Percentiles rank a stretch among this genome's conserved stretches.
These are phyloP conservation scores for Chloropsis cyanopogon DNA, from an alignment of 2,113 vertebrate genomes.

Conservation along the genomic window DNA sequence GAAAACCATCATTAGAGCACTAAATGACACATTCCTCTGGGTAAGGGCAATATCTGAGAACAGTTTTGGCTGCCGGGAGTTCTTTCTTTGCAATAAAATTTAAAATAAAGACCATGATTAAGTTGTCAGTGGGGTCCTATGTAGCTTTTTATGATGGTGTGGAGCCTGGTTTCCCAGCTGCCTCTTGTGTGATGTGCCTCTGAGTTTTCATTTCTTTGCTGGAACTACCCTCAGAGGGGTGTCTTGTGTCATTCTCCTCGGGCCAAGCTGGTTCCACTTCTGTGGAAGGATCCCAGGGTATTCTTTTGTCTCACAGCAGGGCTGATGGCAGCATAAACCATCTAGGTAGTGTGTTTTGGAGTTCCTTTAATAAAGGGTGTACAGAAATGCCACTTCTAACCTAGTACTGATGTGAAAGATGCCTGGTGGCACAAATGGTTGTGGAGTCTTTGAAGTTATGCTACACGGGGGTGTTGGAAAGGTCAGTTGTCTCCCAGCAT, in stretches of 20 bases:
- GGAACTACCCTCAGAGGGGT: neutral
- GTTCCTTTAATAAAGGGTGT: neutral
- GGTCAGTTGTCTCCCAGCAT: neutral
- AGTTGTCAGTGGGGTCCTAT: neutral
- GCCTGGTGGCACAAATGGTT: neutral
- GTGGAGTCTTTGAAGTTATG: neutral
- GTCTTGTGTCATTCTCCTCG: neutral
- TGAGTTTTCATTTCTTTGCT: neutral
- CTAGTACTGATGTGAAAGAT: neutral
- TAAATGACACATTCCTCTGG: neutral
- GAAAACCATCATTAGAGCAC: neutral
- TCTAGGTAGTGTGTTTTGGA: neutral
- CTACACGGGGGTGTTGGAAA: neutral
- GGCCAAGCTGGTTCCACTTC: neutral
- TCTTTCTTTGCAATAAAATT: neutral
- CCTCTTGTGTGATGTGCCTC: neutral
- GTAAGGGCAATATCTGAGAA: neutral
- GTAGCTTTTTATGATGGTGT: neutral
- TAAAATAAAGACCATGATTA: neutral
- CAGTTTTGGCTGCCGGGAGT: neutral
- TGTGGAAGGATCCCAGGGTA: neutral
- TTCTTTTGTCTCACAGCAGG: neutral
- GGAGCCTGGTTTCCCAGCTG: neutral
- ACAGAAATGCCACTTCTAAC: neutral
- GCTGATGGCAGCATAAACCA: neutral